Conservation (phyloP, 1,140 invertebrate genomes). For the Spodoptera litura region DNA sequence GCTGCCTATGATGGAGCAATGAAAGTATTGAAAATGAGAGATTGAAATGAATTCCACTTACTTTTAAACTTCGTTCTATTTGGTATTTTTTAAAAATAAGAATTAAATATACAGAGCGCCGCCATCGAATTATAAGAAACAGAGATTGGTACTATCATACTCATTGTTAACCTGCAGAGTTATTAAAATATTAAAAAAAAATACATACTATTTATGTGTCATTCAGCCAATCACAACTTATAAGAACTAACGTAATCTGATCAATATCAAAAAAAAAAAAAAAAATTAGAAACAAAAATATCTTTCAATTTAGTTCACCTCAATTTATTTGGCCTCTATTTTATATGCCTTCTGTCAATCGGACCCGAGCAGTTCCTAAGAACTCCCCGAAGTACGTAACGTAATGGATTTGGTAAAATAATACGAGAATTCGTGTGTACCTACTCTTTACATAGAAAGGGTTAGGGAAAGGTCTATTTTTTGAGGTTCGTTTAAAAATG, state of each 20-base stretch:
- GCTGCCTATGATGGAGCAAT: too few species aligned
- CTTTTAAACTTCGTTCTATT: too few species aligned
- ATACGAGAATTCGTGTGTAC: slow-evolving; percentile 40
- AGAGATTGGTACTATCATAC: too few species aligned
- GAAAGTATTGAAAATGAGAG: too few species aligned
- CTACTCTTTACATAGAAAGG: slow-evolving; percentile 24
- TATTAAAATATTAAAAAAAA: too few species aligned
- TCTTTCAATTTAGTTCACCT: neutral
- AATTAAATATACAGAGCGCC: too few species aligned
- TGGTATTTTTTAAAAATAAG: too few species aligned
- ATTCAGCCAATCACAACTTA: neutral
- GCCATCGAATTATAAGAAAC: too few species aligned
- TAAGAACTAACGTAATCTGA: neutral
- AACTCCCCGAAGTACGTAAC: slow-evolving; percentile 32
- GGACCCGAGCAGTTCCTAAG: slow-evolving; percentile 25
- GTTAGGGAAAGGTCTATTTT: slow-evolving; percentile 10
- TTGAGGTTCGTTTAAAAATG: neutral
- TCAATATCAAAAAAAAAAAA: neutral
- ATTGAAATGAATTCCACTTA: too few species aligned
- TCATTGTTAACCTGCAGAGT: too few species aligned
- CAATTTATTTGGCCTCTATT: slow-evolving; percentile 21
- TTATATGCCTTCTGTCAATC: slow-evolving; percentile 43
- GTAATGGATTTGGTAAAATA: slow-evolving; percentile 46
- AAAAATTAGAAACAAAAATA: neutral
- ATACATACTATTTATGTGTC: too few species aligned